Evolutionary conservation across 2,797 vertebrate genomes (phyloP).

Genomic region (Triplophysa bombifrons): DNA sequence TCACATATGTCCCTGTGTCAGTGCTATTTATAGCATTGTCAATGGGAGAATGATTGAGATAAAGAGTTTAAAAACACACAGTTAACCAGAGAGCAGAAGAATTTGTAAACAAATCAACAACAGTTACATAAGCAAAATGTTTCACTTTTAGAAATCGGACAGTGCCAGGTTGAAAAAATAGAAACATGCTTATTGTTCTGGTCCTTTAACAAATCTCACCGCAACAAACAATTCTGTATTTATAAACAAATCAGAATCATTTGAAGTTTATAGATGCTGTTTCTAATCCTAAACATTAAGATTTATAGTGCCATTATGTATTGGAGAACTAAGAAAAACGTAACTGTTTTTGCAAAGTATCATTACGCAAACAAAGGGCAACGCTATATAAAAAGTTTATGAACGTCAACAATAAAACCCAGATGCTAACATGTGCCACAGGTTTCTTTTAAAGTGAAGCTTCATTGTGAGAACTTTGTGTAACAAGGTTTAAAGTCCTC

Average conservation of each 20-base stretch:
- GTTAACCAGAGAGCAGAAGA: no score
- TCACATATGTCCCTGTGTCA: not conserved
- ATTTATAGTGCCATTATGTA: not conserved
- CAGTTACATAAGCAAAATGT: not conserved
- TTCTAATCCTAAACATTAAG: not conserved
- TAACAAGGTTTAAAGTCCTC: slow-evolving; percentile 13
- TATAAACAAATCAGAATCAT: no score
- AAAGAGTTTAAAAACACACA: not conserved
- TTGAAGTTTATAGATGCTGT: not conserved
- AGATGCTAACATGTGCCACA: not conserved
- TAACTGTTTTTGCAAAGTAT: not conserved
- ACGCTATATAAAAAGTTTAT: not conserved
- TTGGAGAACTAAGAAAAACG: not conserved
- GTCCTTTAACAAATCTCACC: no score
- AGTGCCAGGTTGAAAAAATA: no score
- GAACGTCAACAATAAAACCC: not conserved
- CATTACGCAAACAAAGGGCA: not conserved
- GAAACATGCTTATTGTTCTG: no score
- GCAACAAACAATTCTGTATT: no score
- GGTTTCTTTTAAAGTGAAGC: not conserved
- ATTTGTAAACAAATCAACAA: no score
- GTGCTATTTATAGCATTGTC: not conserved
- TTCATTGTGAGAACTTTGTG: not conserved
- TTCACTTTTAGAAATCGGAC: not conserved
- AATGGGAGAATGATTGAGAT: not conserved